Percentiles rank a stretch among this genome's conserved stretches.
These are phyloP conservation scores for Perodicticus potto DNA, from an alignment of 2,797 vertebrate genomes.

Conservation along the genomic window DNA sequence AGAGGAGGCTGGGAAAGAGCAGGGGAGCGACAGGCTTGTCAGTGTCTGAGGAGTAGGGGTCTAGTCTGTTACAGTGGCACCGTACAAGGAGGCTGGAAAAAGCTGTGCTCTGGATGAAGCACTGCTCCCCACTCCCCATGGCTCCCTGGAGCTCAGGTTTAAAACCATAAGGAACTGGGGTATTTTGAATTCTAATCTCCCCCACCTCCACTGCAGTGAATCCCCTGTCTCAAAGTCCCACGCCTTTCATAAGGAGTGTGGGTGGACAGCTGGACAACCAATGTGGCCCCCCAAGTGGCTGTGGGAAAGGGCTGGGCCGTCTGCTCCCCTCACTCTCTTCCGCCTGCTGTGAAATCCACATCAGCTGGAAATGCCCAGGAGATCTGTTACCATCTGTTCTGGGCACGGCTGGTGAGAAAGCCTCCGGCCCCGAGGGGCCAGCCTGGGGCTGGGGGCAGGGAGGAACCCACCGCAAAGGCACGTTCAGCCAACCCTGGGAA, in stretches of 20 bases:
- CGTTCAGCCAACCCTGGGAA: conserved; percentile 47
- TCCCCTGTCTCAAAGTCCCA: conserved; percentile 6
- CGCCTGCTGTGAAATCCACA: conserved; percentile 78
- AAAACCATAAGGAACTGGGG: not conserved
- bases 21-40: not conserved
- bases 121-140: rapidly evolving
- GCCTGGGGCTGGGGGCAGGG: conserved; percentile 25
- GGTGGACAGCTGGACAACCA: conserved; percentile 73
- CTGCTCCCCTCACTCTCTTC: conserved; percentile 62
- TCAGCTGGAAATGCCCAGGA: conserved; percentile 75
- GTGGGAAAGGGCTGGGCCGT: conserved; percentile 71
- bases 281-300: conserved; percentile 70
- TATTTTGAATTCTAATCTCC: not conserved
- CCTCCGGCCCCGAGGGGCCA: conserved; percentile 14
- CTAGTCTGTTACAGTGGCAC: not conserved
- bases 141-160: conserved; percentile 38
- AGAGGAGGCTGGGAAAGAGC: not conserved
- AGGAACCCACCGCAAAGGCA: conserved; percentile 49
- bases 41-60: rapidly evolving
- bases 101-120: not conserved
- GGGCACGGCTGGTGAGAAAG: conserved; percentile 73
- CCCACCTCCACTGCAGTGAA: not conserved
- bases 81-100: not conserved
- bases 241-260: conserved; percentile 11
- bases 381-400: conserved; percentile 77